Conservation (phyloP, 1,140 invertebrate species). For the Delia radicum region DNA sequence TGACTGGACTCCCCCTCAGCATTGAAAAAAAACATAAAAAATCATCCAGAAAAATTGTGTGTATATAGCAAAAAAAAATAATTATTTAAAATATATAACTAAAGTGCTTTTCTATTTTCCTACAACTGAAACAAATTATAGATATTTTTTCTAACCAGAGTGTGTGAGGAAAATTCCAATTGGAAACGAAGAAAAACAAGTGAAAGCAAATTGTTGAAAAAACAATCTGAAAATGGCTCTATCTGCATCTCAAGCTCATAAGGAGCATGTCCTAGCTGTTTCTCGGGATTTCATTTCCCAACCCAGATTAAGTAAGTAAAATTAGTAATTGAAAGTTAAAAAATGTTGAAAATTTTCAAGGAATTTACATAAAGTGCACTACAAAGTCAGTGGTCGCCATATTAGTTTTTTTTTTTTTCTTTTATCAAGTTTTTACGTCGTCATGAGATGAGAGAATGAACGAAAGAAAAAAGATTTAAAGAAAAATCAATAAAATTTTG, state of each 20-base stretch:
- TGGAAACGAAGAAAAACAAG: slow-evolving; percentile 21
- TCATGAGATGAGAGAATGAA: neutral
- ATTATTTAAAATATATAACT: neutral
- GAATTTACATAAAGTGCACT: slow-evolving; percentile 8
- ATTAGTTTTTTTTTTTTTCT: neutral
- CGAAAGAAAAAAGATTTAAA: neutral
- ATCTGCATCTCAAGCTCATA: slow-evolving; percentile 59
- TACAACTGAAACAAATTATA: neutral
- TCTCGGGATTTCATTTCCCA: slow-evolving; percentile 96
- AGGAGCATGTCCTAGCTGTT: slow-evolving; percentile 87
- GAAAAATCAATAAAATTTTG: slow-evolving; percentile 13
- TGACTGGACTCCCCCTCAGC: slow-evolving; percentile 26
- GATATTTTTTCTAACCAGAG: slow-evolving; percentile 18
- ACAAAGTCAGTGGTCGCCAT: slow-evolving; percentile 14
- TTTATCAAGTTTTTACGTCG: neutral
- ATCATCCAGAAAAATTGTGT: slow-evolving; percentile 26
- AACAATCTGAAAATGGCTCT: slow-evolving; percentile 27
- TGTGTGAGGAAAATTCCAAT: slow-evolving; percentile 27
- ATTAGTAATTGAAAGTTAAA: neutral
- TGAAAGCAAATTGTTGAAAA: no score
- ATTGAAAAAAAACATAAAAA: slow-evolving; percentile 6
- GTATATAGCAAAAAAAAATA: slow-evolving; percentile 6
- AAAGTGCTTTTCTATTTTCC: neutral
- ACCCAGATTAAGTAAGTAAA: slow-evolving; percentile 90
- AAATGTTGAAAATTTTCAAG: neutral